These are phyloP conservation scores for Dendrocincla fuliginosa DNA, from an alignment of 2,797 vertebrate genomes.

Conservation along the genomic window DNA sequence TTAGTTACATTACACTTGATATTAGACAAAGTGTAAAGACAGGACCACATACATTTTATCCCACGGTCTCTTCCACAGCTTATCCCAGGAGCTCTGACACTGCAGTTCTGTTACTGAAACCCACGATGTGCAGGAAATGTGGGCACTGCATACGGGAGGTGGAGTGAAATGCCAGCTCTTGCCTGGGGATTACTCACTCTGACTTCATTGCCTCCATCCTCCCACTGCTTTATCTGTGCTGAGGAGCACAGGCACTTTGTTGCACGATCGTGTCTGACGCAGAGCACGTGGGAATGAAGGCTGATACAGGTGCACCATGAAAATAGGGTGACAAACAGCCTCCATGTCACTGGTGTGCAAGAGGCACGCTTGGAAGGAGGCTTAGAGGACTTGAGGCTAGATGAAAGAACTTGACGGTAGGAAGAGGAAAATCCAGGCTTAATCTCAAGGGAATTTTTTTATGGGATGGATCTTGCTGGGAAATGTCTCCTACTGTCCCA, in stretches of 20 bases:
- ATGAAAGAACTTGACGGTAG: background rate
- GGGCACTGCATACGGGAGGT: background rate
- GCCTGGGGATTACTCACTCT: conserved; percentile 55
- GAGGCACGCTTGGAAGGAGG: background rate
- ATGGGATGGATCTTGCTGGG: background rate
- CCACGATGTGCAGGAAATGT: conserved; percentile 19
- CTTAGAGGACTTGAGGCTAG: background rate
- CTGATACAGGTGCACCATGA: background rate
- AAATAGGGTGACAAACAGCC: background rate
- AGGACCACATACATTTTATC: background rate
- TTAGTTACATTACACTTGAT: background rate
- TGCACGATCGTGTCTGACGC: background rate
- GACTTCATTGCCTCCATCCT: conserved; percentile 52
- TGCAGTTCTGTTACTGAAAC: background rate
- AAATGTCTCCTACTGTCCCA: background rate
- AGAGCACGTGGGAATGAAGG: background rate
- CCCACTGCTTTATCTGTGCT: conserved; percentile 3
- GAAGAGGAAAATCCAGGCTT: background rate
- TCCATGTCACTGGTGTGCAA: rapidly evolving
- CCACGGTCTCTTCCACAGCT: background rate
- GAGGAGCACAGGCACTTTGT: background rate
- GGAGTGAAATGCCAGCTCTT: conserved; percentile 49
- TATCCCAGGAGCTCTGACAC: conserved; percentile 27
- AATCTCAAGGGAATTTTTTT: background rate
- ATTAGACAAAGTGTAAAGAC: background rate